Conservation (phyloP, 1,140 invertebrate genomes). For the Macrostomum lignano region DNA sequence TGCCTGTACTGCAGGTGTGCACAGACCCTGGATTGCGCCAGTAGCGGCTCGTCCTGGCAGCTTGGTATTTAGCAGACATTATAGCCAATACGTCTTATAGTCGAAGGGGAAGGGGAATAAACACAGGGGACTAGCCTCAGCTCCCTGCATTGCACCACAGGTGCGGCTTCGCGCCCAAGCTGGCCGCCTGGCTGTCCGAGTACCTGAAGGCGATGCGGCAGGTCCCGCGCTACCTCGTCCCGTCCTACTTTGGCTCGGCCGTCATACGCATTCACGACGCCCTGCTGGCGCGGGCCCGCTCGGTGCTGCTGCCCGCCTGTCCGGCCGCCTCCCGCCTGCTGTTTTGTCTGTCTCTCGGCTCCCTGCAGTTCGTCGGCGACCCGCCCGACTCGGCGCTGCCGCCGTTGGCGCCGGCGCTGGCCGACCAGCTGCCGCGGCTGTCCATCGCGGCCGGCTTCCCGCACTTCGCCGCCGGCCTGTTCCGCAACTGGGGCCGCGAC, state of each 20-base stretch:
- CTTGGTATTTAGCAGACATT: too few relatives aligned
- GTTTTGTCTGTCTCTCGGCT: too few relatives aligned
- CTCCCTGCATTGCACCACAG: neutral
- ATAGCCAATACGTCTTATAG: too few relatives aligned
- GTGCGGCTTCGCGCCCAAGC: neutral
- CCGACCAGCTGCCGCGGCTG: neutral
- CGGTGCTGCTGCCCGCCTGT: too few relatives aligned
- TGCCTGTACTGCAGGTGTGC: too few relatives aligned
- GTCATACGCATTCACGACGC: conserved; percentile 42
- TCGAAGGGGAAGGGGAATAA: too few relatives aligned
- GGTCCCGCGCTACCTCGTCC: conserved; percentile 64
- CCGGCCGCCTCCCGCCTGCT: too few relatives aligned
- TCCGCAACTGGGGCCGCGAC: conserved; percentile 93
- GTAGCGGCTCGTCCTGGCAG: too few relatives aligned
- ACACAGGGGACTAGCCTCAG: neutral
- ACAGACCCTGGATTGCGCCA: too few relatives aligned
- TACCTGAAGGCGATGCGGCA: conserved; percentile 40
- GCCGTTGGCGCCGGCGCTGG: neutral
- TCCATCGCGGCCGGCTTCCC: conserved; percentile 35
- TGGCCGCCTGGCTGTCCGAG: conserved; percentile 31
- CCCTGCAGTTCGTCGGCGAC: neutral
- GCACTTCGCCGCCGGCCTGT: conserved; percentile 65
- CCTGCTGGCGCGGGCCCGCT: conserved; percentile 37
- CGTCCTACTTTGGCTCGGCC: conserved; percentile 64
- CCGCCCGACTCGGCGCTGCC: neutral